Evolutionary conservation across 2,888 invertebrate species (phyloP).

Genomic region (Glomeris marginata): DNA sequence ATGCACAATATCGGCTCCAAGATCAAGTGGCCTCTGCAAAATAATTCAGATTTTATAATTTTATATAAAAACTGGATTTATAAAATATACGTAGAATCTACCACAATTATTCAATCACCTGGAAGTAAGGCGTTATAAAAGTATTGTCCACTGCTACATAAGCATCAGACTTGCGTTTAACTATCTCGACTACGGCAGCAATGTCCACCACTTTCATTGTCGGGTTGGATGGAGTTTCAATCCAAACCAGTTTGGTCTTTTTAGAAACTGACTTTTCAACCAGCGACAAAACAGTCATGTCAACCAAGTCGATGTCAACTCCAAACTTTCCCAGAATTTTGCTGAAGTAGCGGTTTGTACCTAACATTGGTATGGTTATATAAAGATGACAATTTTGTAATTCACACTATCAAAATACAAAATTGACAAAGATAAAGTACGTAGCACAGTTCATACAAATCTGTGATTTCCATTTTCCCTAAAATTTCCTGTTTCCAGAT

Average conservation of each 20-base stretch:
- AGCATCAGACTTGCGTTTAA: constrained; percentile 37
- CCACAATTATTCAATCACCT: constrained; percentile 29
- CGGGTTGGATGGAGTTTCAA: constrained; percentile 96
- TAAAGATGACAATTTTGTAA: too few relatives aligned
- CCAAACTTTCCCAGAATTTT: constrained; percentile 46
- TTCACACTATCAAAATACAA: constrained; percentile 9
- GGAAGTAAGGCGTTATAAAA: constrained; percentile 77
- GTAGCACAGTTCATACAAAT: too few relatives aligned
- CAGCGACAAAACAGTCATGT: constrained; percentile 50
- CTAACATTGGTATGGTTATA: constrained; percentile 20
- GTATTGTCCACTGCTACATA: constrained; percentile 83
- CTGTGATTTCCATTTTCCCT: too few relatives aligned
- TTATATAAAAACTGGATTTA: background rate
- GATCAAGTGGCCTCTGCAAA: constrained; percentile 59
- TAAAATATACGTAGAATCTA: too few relatives aligned
- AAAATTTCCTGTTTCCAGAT: too few relatives aligned
- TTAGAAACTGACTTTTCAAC: constrained; percentile 53
- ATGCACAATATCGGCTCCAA: constrained; percentile 79
- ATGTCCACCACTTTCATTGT: constrained; percentile 80
- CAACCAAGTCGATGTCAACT: constrained; percentile 58
- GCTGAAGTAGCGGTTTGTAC: constrained; percentile 56
- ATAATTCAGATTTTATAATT: background rate
- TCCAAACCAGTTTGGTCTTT: constrained; percentile 80
- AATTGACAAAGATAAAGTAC: too few relatives aligned
- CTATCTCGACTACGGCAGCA: constrained; percentile 46